These are phyloP conservation scores for Callosobruchus maculatus DNA, from an alignment of 2,888 invertebrate species.

Conservation along the genomic window DNA sequence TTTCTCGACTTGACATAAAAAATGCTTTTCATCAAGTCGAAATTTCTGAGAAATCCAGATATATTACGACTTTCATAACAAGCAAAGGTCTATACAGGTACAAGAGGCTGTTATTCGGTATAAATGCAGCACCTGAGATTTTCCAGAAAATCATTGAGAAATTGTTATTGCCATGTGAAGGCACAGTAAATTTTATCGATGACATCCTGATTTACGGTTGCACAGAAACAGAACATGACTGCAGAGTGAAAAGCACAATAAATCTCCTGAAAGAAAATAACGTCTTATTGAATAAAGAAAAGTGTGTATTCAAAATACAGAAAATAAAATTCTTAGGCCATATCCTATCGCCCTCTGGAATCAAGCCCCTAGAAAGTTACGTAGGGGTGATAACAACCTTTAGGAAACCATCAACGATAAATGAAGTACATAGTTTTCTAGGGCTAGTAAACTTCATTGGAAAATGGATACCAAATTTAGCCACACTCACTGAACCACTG, in stretches of 20 bases:
- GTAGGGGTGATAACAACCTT: constrained; percentile 6
- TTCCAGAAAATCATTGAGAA: no score
- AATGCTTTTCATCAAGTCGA: constrained; percentile 16
- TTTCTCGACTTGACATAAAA: constrained; percentile 14
- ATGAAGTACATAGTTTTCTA: constrained; percentile 6
- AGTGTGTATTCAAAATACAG: constrained; percentile 5
- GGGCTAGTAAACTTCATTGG: constrained; percentile 2
- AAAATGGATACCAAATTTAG: no score
- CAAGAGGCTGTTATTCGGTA: constrained; percentile 17
- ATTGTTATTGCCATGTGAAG: constrained; percentile 2
- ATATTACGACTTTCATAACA: constrained; percentile 17
- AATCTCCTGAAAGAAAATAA: constrained; percentile 5
- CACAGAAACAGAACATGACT: constrained; percentile 7
- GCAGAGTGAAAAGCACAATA: constrained; percentile 1
- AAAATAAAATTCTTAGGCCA: constrained; percentile 5
- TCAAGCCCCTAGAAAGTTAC: constrained; percentile 5
- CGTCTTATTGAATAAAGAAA: constrained; percentile 6
- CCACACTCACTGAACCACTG: no score
- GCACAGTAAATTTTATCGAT: no score
- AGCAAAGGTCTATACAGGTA: constrained; percentile 11
- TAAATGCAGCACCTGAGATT: constrained; percentile 8
- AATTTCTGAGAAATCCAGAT: constrained; percentile 10
- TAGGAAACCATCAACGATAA: not conserved
- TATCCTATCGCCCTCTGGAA: constrained; percentile 1
- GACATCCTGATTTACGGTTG: not conserved